These are phyloP conservation scores for Esox lucius DNA, from an alignment of 2,797 vertebrate species.

Conservation along the genomic window DNA sequence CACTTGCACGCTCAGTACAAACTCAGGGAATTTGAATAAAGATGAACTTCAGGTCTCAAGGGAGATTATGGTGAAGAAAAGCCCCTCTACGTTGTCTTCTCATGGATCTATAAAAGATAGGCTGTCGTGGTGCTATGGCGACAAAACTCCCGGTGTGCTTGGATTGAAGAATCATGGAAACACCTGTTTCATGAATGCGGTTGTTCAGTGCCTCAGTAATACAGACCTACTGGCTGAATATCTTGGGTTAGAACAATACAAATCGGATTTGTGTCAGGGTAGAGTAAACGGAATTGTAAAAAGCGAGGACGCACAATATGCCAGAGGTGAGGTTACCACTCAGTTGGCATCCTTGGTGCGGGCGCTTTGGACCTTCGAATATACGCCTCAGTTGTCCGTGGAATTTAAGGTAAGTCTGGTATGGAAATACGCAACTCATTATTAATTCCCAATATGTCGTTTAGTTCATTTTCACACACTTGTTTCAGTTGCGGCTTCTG, in stretches of 20 bases:
- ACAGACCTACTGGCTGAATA: conserved; percentile 89
- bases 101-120: conserved; percentile 66
- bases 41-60: conserved; percentile 43
- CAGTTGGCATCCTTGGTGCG: conserved; percentile 87
- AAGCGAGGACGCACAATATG: conserved; percentile 36
- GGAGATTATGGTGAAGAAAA: conserved; percentile 56
- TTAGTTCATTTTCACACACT: background rate
- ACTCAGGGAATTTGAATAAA: conserved; percentile 45
- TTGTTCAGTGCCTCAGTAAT: conserved; percentile 93
- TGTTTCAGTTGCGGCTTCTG: background rate
- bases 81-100: conserved; percentile 42
- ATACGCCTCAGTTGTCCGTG: conserved; percentile 88
- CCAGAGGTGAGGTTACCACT: conserved; percentile 83
- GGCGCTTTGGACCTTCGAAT: conserved; percentile 89
- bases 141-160: conserved; percentile 82
- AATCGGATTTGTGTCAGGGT: conserved; percentile 50
- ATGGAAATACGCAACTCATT: background rate
- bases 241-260: conserved; percentile 82
- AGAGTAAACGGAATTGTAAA: conserved; percentile 47
- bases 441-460: background rate
- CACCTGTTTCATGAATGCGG: conserved; percentile 95
- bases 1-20: conserved; percentile 42
- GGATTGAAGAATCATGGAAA: conserved; percentile 92
- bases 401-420: conserved; percentile 86
- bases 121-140: conserved; percentile 70